A percentile compares a stretch with the other conserved stretches of the same genome.
Evolutionary conservation across 2,888 invertebrate genomes (phyloP).

Genomic region (Cerastoderma edule): DNA sequence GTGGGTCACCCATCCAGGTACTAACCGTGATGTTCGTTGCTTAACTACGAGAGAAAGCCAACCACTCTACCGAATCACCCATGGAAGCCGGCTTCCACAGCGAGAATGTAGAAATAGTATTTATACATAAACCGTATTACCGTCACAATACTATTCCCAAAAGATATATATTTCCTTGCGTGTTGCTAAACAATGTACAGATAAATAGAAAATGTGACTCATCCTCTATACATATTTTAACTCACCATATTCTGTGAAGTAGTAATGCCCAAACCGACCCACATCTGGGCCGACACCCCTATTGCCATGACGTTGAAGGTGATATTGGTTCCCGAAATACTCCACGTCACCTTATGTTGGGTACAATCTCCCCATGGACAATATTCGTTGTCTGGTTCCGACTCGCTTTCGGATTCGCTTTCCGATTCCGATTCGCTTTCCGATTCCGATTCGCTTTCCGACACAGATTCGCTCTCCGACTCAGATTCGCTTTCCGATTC

Average conservation of each 20-base stretch:
- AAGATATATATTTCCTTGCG: no score
- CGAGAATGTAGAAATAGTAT: no score
- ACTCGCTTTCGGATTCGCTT: slow-evolving; percentile 58
- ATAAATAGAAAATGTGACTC: no score
- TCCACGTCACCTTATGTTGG: neutral
- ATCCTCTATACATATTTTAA: neutral
- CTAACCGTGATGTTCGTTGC: no score
- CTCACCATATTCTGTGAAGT: neutral
- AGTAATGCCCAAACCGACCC: slow-evolving; percentile 9
- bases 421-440: neutral
- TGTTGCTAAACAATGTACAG: no score
- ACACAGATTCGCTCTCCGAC: slow-evolving; percentile 1
- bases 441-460: neutral
- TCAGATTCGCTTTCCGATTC: no score
- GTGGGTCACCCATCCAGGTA: no score
- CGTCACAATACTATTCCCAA: no score
- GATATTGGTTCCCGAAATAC: neutral
- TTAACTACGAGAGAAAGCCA: no score
- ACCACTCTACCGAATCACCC: no score
- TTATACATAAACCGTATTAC: no score
- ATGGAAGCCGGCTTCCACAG: no score
- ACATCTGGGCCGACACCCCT: neutral
- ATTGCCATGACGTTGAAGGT: neutral
- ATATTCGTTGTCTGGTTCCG: neutral
- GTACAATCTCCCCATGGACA: slow-evolving; percentile 7